Base-by-base conservation (phyloP, 1,140 invertebrate genomes). In the Pissodes strobi region DNA sequence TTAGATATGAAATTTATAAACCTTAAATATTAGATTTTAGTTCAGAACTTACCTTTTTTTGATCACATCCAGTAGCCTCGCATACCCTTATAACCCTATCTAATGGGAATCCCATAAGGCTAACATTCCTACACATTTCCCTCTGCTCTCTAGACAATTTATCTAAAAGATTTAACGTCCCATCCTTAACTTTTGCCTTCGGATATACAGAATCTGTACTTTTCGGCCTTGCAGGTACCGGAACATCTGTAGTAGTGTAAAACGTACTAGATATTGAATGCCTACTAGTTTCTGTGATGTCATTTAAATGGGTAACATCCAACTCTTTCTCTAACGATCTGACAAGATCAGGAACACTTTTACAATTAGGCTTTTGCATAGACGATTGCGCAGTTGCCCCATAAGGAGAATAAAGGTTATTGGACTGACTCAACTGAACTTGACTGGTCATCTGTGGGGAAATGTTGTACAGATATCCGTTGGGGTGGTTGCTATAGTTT, bases 41-140 rank as follows among this genome's bases (percentile, higher is more conserved):
- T n/a, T n/a, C n/a, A n/a, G n/a, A n/a, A n/a, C 79, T 80, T 72
- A 94, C 90, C 84, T 92, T 93, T 78, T 92, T 93, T 78, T 94
- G 89, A 81, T 94, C 89, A 64, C 86, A 82, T 66, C 90, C 90
- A 55, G 92, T 81, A 48, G 87, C 79, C 65, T 85, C 83, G 69
- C 90, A 88, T 10, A 90, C 88, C 66, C 89, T 84, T 3, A 89
- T 85, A 1, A 91, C 89, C 71, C 90, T 84, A n/a, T 87, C 83
- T 58, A 89, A 74, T 0, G 88, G 85, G 78, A 95, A 95, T 1
- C 93, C 93, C 92, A 95, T 95, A 46, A 86, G 84, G 70, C 84
- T 87, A 18, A 94, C 86, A 38, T 86, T 85, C 64, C 86, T 81
- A 25, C 87, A 90, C 66, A 93, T 80, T 41, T 80, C 82, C 74